Base-by-base conservation (phyloP, 2,797 vertebrate genomes). In the Oryzias sinensis region DNA sequence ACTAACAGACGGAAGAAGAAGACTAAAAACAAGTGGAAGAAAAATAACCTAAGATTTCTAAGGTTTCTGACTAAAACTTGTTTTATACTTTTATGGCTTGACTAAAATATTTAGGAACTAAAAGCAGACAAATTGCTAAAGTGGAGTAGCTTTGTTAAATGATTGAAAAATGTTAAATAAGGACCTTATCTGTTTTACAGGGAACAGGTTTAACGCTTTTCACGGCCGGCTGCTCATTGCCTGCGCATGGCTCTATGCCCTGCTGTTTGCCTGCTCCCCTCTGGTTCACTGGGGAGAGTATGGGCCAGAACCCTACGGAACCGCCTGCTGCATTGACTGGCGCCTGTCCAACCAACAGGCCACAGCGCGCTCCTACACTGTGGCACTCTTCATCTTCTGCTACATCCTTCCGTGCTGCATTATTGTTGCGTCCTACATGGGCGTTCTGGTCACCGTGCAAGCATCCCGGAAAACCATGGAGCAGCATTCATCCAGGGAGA, bases 311-410 rank as follows among this genome's bases (percentile, higher is more conserved):
- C 93, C 93, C 25, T 94, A 93, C 0, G 93, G 93, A 27, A 94
- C 92, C 1, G 93, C 93, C 69, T 94, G 93, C 70, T 94, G 93
- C 74, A 92, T 94, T 40, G 90, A 94, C 83, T 93, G 92, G 92
- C 74, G 1, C 45, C 76, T 70, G 40, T 93, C 92, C 71, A 94
- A 89, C 47, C 47, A 72, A 44, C 81, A 85, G 2, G 25, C 60
- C 0, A 49, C 72, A 0, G 89, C 89, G 4, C 90, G 85, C 58
- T 92, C 91, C 46, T 94, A 89, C 72, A 91, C 83, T 0, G 43
- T 86, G 64, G 90, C 54, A 0, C 88, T 93, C 24, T 93, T 94
- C 62, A 15, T 91, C 59, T 89, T 88, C 81, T 93, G 93, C 80
- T 94, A 91, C 83, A 74, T 92, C 75, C 66, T 94, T 13, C 93